Evolutionary conservation across 2,797 vertebrate genomes (phyloP).

Genomic region (Petrocephalus sullivani): DNA sequence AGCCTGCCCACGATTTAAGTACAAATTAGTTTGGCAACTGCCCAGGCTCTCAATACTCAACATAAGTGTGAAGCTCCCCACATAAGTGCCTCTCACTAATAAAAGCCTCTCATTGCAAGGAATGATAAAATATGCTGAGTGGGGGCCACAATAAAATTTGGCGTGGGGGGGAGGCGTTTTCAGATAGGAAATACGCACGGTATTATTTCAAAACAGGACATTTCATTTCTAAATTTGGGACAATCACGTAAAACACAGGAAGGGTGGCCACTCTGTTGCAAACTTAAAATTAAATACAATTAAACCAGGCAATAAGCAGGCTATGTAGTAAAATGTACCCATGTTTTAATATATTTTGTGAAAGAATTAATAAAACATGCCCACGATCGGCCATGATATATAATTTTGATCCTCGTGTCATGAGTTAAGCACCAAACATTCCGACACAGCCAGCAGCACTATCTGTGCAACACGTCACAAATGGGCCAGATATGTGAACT

Average conservation of each 20-base stretch:
- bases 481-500: background rate
- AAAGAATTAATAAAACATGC: background rate
- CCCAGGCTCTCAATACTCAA: background rate
- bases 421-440: background rate
- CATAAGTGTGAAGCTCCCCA: background rate
- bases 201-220: background rate
- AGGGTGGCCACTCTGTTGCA: background rate
- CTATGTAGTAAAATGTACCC: no score
- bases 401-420: background rate
- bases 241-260: background rate
- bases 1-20: background rate
- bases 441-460: background rate
- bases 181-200: background rate
- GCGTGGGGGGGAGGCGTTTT: background rate
- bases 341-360: no score
- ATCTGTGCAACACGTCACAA: background rate
- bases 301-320: background rate
- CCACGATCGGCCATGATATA: background rate
- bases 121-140: background rate
- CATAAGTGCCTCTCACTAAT: background rate
- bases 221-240: background rate
- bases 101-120: background rate
- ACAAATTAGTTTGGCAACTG: background rate
- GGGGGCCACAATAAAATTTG: background rate
- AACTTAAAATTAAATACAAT: background rate